phyloP scores from a whole-genome alignment of 2,113 vertebrate species.

The Hippoglossus stenolepis region DNA sequence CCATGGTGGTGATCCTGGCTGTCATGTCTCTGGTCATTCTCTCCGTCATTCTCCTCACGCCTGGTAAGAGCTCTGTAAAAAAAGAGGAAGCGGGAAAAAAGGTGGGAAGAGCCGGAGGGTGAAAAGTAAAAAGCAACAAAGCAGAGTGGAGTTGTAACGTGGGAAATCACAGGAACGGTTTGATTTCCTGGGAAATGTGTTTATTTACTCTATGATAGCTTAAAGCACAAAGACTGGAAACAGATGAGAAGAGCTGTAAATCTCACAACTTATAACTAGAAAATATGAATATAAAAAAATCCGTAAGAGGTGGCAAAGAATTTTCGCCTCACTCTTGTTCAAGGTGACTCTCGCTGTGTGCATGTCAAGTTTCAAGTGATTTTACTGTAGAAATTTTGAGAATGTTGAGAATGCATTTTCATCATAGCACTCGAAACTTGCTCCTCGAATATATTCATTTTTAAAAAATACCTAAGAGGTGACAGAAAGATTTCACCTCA shows the following conservation, averaged over 20 bases:
- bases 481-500: too few relatives aligned
- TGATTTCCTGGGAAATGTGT: not conserved
- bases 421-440: too few relatives aligned
- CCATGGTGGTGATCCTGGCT: conserved; percentile 84
- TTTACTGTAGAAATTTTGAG: too few relatives aligned
- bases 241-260: not conserved
- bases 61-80: conserved; percentile 73
- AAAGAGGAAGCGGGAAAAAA: not conserved
- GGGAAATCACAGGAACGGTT: not conserved
- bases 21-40: conserved; percentile 86
- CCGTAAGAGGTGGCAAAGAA: too few relatives aligned
- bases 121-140: conserved; percentile 7
- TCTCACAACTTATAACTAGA: not conserved
- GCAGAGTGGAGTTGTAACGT: not conserved
- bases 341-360: too few relatives aligned
- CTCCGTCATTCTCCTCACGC: conserved; percentile 83
- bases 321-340: too few relatives aligned
- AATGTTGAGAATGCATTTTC: too few relatives aligned
- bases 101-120: not conserved
- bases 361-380: too few relatives aligned
- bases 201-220: not conserved
- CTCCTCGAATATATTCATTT: too few relatives aligned
- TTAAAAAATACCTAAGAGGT: too few relatives aligned
- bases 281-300: too few relatives aligned
- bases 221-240: not conserved